A percentile compares a stretch with the other conserved stretches of the same genome.
Conservation (phyloP, 2,797 vertebrate species). For the Neosilurus mollespiculum region DNA sequence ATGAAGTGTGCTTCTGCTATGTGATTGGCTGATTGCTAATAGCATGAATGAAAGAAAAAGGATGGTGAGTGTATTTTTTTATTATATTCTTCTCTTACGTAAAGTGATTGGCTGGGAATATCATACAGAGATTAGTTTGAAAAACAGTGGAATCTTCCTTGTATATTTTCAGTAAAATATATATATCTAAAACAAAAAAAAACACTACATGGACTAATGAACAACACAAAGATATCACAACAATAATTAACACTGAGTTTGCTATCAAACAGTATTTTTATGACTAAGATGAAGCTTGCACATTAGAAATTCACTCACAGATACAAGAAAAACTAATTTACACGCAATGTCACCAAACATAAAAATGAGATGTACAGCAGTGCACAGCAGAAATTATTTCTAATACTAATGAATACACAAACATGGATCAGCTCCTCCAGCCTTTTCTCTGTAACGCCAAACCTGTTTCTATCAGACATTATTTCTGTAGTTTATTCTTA, state of each 20-base stretch:
- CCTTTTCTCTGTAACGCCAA: conserved; percentile 41
- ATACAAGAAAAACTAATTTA: conserved; percentile 16
- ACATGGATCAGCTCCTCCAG: conserved; percentile 43
- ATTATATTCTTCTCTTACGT: neutral
- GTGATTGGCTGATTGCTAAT: neutral
- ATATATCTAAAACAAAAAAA: conserved; percentile 8
- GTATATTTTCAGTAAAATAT: neutral
- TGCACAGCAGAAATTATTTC: conserved; percentile 34
- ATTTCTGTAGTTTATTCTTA: neutral
- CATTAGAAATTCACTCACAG: conserved; percentile 27
- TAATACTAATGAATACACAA: conserved; percentile 42
- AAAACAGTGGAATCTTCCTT: conserved; percentile 14
- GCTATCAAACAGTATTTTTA: neutral
- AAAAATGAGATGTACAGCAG: conserved; percentile 41
- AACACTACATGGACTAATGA: neutral
- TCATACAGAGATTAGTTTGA: neutral
- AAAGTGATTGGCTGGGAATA: neutral
- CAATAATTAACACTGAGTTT: conserved; percentile 5
- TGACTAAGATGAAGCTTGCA: conserved; percentile 22
- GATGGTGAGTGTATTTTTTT: neutral
- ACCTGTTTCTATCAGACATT: conserved; percentile 2
- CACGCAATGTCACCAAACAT: conserved; percentile 34
- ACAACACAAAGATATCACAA: conserved; percentile 29
- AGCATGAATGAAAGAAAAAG: neutral
- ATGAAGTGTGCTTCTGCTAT: neutral